phyloP scores from a whole-genome alignment of 2,888 invertebrate species.

The Cinara cedri region DNA sequence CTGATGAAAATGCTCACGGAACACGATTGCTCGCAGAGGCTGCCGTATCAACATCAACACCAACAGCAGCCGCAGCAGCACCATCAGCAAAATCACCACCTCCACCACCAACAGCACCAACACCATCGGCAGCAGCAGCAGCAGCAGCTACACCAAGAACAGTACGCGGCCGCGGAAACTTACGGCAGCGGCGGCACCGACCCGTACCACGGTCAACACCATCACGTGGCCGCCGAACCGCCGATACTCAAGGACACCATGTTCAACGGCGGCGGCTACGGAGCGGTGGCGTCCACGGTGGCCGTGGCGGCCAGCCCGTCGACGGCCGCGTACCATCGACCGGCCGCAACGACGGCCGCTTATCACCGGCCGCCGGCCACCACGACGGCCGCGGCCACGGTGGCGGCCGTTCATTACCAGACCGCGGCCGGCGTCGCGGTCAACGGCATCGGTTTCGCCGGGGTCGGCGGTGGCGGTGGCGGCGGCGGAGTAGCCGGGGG shows the following conservation, averaged over 20 bases:
- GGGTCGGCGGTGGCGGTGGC: neutral
- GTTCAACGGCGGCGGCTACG: constrained; percentile 22
- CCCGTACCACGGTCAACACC: neutral
- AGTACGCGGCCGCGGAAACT: neutral
- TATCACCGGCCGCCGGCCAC: neutral
- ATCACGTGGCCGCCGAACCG: constrained; percentile 26
- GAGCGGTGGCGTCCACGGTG: neutral
- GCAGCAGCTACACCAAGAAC: neutral
- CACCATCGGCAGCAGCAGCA: neutral
- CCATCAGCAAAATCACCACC: neutral
- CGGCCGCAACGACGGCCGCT: constrained; percentile 18
- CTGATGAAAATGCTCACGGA: constrained; percentile 79
- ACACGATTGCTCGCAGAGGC: constrained; percentile 73
- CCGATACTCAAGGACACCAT: constrained; percentile 47
- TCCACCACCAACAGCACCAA: neutral
- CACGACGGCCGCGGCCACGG: neutral
- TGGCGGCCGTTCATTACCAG: neutral
- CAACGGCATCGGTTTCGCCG: neutral
- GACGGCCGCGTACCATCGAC: neutral
- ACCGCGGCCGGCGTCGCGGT: neutral
- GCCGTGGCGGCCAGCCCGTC: neutral
- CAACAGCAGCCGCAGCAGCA: constrained; percentile 14
- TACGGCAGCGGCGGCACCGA: neutral
- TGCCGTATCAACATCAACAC: constrained; percentile 1
- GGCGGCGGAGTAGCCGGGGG: neutral